These are phyloP conservation scores for Ceratina calcarata DNA, from an alignment of 1,140 invertebrate species.

Conservation along the genomic window DNA sequence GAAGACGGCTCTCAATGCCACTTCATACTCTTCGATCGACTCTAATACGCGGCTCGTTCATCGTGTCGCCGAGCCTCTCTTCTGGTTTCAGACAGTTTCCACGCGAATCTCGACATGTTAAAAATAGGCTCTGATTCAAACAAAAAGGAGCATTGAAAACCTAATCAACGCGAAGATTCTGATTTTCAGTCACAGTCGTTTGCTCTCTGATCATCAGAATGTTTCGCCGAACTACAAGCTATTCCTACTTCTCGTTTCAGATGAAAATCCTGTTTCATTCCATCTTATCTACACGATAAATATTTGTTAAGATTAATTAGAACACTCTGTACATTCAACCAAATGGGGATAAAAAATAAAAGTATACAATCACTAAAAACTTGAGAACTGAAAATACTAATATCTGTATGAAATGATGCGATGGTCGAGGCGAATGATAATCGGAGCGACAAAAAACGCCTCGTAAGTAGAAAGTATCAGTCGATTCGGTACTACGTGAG, in stretches of 20 bases:
- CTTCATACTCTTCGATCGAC: constrained; percentile 25
- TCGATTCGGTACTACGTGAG: background rate
- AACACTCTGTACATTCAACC: too few species aligned
- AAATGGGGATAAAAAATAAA: too few species aligned
- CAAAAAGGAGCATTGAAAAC: background rate
- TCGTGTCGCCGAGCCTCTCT: background rate
- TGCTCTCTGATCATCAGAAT: constrained; percentile 3
- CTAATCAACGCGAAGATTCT: background rate
- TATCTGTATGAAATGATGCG: too few species aligned
- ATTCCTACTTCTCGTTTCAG: background rate
- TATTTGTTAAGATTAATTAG: too few species aligned
- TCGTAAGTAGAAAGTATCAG: constrained; percentile 32
- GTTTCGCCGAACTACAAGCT: background rate
- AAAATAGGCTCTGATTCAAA: background rate
- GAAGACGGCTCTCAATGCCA: constrained; percentile 17
- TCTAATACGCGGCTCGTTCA: constrained; percentile 18
- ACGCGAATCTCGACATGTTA: background rate
- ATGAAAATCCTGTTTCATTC: too few species aligned
- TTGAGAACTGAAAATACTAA: too few species aligned
- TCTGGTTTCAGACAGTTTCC: background rate
- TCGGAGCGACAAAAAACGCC: constrained; percentile 4
- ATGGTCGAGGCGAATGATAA: background rate
- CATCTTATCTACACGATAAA: too few species aligned
- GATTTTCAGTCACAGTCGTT: background rate
- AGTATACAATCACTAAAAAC: too few species aligned